Evolutionary conservation across 30 jellyfish, hydroid and myxozoan species (phyloP).

Genomic region (Nemopilema nomurai): DNA sequence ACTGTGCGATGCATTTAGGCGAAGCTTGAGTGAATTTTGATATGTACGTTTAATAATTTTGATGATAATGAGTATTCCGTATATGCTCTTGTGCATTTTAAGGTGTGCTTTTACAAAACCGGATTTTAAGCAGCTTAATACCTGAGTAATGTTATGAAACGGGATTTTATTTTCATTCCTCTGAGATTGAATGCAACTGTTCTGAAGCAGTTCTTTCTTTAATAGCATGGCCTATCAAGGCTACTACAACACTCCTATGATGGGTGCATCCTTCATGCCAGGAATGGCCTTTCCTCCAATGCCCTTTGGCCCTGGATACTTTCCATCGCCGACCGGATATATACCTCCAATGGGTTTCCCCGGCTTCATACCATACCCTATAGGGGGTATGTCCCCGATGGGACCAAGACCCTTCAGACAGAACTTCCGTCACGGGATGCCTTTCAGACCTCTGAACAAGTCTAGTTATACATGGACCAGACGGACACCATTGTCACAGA

Average conservation of each 20-base stretch:
- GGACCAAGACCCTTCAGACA: neutral
- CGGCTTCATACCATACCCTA: slow-evolving; percentile 22
- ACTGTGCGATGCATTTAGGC: too few relatives aligned
- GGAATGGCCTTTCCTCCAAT: slow-evolving; percentile 42
- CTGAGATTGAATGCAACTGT: too few relatives aligned
- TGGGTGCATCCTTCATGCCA: slow-evolving; percentile 6
- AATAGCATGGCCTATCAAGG: slow-evolving; percentile 18
- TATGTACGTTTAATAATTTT: too few relatives aligned
- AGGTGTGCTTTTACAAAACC: too few relatives aligned
- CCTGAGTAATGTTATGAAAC: too few relatives aligned
- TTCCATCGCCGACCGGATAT: slow-evolving; percentile 21
- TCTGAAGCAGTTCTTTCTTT: neutral
- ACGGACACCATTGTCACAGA: neutral
- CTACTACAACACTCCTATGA: neutral
- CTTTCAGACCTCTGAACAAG: neutral
- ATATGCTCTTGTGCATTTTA: too few relatives aligned
- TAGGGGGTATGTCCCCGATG: neutral
- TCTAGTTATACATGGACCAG: neutral
- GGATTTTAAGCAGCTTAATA: too few relatives aligned
- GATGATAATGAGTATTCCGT: too few relatives aligned
- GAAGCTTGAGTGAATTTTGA: too few relatives aligned
- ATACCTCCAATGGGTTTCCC: slow-evolving; percentile 28
- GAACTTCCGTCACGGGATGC: neutral
- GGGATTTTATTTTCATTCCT: too few relatives aligned
- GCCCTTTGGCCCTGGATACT: slow-evolving; percentile 30